These are phyloP conservation scores for Meiosimyza decipiens DNA, from an alignment of 2,888 invertebrate genomes.

Conservation along the genomic window DNA sequence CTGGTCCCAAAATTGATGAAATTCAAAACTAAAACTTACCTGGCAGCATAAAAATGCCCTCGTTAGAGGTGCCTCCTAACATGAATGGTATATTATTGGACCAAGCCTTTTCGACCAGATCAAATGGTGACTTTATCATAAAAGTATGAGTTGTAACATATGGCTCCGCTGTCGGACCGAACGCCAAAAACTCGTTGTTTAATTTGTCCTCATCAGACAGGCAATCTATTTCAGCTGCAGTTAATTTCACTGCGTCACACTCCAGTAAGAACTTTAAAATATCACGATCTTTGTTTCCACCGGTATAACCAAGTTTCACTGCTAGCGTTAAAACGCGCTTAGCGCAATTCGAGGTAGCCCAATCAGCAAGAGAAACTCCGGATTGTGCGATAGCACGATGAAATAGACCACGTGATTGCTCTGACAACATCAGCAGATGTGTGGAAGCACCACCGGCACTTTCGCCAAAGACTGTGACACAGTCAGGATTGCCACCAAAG, in stretches of 20 bases:
- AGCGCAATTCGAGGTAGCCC: slow-evolving; percentile 41
- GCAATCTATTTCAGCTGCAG: slow-evolving; percentile 47
- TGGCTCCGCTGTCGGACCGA: slow-evolving; percentile 53
- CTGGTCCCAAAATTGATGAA: no score
- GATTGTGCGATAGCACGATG: slow-evolving; percentile 53
- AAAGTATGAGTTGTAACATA: slow-evolving; percentile 49
- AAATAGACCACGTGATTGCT: slow-evolving; percentile 61
- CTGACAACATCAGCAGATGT: slow-evolving; percentile 65
- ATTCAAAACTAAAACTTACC: slow-evolving; percentile 42
- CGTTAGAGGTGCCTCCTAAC: slow-evolving; percentile 52
- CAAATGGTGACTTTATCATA: slow-evolving; percentile 47
- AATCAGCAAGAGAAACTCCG: slow-evolving; percentile 45
- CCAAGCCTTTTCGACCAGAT: slow-evolving; percentile 51
- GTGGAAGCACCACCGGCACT: slow-evolving; percentile 66
- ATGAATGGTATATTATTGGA: slow-evolving; percentile 51
- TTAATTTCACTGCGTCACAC: slow-evolving; percentile 47
- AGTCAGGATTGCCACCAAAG: slow-evolving; percentile 67
- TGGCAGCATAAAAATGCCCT: slow-evolving; percentile 50
- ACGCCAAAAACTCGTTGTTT: slow-evolving; percentile 50
- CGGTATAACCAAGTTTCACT: slow-evolving; percentile 46
- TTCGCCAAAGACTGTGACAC: slow-evolving; percentile 67
- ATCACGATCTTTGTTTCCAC: slow-evolving; percentile 53
- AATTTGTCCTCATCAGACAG: slow-evolving; percentile 51
- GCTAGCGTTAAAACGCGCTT: slow-evolving; percentile 48
- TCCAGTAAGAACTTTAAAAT: slow-evolving; percentile 55